Percentiles rank a stretch among this genome's conserved stretches.
phyloP scores from a whole-genome alignment of 1,140 invertebrate genomes.

The Thaumetopoea pityocampa region DNA sequence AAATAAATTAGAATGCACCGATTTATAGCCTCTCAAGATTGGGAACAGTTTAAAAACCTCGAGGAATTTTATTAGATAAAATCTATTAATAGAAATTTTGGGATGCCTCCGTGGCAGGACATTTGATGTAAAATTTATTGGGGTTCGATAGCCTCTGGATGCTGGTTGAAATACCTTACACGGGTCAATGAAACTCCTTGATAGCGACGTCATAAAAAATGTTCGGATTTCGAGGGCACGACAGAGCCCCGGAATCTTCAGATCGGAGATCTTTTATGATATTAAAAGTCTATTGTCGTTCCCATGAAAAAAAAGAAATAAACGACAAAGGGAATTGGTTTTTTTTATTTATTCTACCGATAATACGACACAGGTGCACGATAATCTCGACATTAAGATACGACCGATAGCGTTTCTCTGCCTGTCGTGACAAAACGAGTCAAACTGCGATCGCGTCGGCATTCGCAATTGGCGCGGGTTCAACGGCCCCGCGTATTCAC shows the following conservation, averaged over 20 bases:
- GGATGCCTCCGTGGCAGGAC: neutral
- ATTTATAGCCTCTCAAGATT: too few species aligned
- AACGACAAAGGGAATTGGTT: slow-evolving; percentile 3
- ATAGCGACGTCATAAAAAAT: neutral
- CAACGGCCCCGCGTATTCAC: slow-evolving; percentile 59
- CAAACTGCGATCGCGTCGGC: slow-evolving; percentile 40
- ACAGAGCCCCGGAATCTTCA: neutral
- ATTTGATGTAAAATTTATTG: slow-evolving; percentile 4
- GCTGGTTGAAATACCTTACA: neutral
- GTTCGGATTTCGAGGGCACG: neutral
- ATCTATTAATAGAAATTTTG: slow-evolving; percentile 4
- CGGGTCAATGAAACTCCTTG: neutral
- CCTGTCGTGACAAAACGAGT: slow-evolving; percentile 34
- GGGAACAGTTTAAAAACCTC: slow-evolving; percentile 3
- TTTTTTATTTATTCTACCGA: slow-evolving; percentile 1
- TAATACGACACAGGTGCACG: neutral
- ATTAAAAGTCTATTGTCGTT: neutral
- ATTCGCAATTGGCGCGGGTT: slow-evolving; percentile 47
- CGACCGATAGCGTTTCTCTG: slow-evolving; percentile 41
- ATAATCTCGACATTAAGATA: slow-evolving; percentile 35
- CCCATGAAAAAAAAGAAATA: slow-evolving; percentile 5
- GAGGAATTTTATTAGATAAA: slow-evolving; percentile 5
- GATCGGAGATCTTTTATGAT: slow-evolving; percentile 6
- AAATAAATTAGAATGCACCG: too few species aligned
- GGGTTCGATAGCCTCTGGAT: neutral